phyloP scores from a whole-genome alignment of 2,113 vertebrate genomes.

The Caranx ignobilis region DNA sequence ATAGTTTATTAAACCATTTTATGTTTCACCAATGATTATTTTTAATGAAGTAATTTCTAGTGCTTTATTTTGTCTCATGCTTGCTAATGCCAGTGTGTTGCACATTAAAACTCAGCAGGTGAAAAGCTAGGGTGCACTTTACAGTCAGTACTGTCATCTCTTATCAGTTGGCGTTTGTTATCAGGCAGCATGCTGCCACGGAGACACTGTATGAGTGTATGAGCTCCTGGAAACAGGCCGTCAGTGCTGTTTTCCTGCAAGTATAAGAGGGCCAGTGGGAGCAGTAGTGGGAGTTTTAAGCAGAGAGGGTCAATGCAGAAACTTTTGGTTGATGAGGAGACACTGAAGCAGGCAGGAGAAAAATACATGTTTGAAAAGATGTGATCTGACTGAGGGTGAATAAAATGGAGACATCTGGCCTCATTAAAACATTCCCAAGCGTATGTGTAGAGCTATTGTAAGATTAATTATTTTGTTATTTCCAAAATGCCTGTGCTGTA shows the following conservation, averaged over 20 bases:
- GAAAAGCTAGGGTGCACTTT: background rate
- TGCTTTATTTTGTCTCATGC: background rate
- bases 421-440: background rate
- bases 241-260: slow-evolving; percentile 31
- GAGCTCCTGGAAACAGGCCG: slow-evolving; percentile 44
- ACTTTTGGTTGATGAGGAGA: background rate
- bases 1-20: background rate
- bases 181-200: slow-evolving; percentile 7
- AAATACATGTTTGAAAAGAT: background rate
- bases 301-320: background rate
- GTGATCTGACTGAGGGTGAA: background rate
- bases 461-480: background rate
- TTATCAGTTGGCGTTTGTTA: background rate
- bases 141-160: background rate
- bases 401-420: background rate
- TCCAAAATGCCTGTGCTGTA: no score
- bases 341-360: background rate
- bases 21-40: background rate
- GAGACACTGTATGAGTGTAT: slow-evolving; percentile 27
- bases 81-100: background rate
- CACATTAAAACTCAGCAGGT: background rate
- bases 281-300: background rate
- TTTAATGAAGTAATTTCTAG: background rate
- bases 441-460: background rate
- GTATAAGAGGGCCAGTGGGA: background rate